phyloP scores from a whole-genome alignment of 2,888 invertebrate species.

The Amblyteles armatorius region DNA sequence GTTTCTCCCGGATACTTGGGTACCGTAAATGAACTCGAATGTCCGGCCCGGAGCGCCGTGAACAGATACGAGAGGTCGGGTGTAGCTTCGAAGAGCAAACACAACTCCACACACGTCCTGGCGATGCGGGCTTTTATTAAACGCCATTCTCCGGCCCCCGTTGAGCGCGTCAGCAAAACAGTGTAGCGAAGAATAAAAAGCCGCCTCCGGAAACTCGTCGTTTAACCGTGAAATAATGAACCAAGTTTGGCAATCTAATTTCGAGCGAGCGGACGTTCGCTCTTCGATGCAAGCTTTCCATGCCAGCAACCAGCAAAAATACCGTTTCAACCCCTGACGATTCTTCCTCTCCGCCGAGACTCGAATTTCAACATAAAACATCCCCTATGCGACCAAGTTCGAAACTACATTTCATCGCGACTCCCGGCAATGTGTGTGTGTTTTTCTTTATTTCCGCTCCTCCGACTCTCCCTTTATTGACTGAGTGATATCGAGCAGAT shows the following conservation, averaged over 20 bases:
- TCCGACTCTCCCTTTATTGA: background rate
- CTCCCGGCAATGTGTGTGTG: conserved; percentile 12
- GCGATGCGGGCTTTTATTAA: conserved; percentile 45
- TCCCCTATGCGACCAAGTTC: conserved; percentile 6
- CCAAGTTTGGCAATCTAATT: conserved; percentile 49
- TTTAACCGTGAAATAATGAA: conserved; percentile 52
- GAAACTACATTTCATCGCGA: conserved; percentile 2
- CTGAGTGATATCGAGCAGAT: conserved; percentile 49
- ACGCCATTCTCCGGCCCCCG: conserved; percentile 18
- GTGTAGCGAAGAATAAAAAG: conserved; percentile 32
- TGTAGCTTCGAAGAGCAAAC: conserved; percentile 12
- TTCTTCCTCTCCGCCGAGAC: background rate
- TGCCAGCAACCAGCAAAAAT: too few relatives aligned
- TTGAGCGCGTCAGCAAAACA: conserved; percentile 31
- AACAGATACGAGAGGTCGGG: background rate
- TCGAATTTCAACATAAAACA: conserved; percentile 16
- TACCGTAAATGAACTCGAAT: conserved; percentile 38
- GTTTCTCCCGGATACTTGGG: conserved; percentile 40
- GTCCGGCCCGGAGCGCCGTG: conserved; percentile 26
- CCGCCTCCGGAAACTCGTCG: conserved; percentile 31
- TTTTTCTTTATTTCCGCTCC: conserved; percentile 19
- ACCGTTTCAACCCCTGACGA: background rate
- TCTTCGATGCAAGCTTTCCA: conserved; percentile 15
- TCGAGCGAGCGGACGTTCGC: conserved; percentile 1
- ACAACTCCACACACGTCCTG: conserved; percentile 34